Percentiles rank a stretch among this genome's conserved stretches.
phyloP scores from a whole-genome alignment of 2,888 invertebrate species.

The Eustalomyia histrio region DNA sequence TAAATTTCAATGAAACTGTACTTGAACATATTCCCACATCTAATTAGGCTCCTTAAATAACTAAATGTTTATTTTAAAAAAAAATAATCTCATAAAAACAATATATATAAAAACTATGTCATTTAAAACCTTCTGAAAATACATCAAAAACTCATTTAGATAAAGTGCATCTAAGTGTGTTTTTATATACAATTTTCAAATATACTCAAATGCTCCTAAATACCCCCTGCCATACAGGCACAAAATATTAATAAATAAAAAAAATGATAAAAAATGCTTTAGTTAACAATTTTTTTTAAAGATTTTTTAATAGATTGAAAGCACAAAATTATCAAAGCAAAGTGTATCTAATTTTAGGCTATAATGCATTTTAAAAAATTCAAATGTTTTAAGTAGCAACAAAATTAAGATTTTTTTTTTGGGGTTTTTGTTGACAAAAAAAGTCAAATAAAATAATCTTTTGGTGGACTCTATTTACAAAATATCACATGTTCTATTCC shows the following conservation, averaged over 20 bases:
- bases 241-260: conserved; percentile 16
- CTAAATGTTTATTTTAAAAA: background rate
- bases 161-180: conserved; percentile 19
- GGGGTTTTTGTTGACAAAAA: too few relatives aligned
- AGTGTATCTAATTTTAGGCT: conserved; percentile 44
- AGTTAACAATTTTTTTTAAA: conserved; percentile 41
- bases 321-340: conserved; percentile 35
- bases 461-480: too few relatives aligned
- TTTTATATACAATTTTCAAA: conserved; percentile 41
- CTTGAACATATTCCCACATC: conserved; percentile 26
- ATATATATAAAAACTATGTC: conserved; percentile 30
- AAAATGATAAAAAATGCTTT: conserved; percentile 32
- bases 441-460: too few relatives aligned
- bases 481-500: too few relatives aligned
- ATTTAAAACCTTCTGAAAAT: conserved; percentile 33
- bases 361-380: background rate
- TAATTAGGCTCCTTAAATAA: conserved; percentile 16
- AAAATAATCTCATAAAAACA: background rate
- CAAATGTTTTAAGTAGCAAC: too few relatives aligned
- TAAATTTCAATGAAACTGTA: conserved; percentile 10
- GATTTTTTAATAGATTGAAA: conserved; percentile 13
- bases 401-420: too few relatives aligned
- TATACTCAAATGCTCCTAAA: conserved; percentile 28
- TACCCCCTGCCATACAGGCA: conserved; percentile 40
- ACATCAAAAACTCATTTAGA: conserved; percentile 52